Base-by-base conservation (phyloP, 2,888 invertebrate genomes). In the Ornithoptera alexandrae region DNA sequence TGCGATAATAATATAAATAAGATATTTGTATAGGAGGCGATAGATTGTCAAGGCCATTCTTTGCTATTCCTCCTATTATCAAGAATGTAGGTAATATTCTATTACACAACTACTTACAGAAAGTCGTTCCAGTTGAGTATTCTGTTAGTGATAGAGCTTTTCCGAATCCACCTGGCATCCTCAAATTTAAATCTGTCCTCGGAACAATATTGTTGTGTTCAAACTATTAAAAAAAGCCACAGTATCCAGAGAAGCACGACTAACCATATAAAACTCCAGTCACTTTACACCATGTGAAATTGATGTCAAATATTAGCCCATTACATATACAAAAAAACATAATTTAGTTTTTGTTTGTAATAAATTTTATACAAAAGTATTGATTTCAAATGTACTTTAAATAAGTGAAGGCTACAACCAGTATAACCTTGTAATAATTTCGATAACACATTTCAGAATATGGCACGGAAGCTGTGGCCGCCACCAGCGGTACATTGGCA, bases 381-480 rank as follows among this genome's bases (percentile, higher is more conserved):
- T 53, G 53, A 53, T 36, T 18, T 20, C 36, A 22, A 50, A 53
- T 22, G 6, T 50, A 39, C 36, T 53, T 24, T 36, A 62, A 62
- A 8, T 18, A 57, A 30, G 57, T 64, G 63, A 68, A 68, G 68
- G 68, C 53, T 60, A 18, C 6, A 30, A 68, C 63, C 68, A 50
- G 60, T 46, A 68, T 64, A 58, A 24, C 53, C 22, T 53, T 22
- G 20, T 22, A 24, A 59, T 64, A 64, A 62, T 18, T 42, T 24
- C 20, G 46, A n/a, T 24, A 24, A 42, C 22, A 30, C 24, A 62
- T 82, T 81, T 69, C 89, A 84, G 96, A 96, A 82, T 94, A 89
- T 30, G 96, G 96, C 0, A 96, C 96, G 0, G 95, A 94, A 79
- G 96, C 96, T 0, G 94, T 95, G 0, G 95, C 96, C 0, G 94